Evolutionary conservation across 2,113 vertebrate species (phyloP).

Genomic region (Isurus oxyrinchus): DNA sequence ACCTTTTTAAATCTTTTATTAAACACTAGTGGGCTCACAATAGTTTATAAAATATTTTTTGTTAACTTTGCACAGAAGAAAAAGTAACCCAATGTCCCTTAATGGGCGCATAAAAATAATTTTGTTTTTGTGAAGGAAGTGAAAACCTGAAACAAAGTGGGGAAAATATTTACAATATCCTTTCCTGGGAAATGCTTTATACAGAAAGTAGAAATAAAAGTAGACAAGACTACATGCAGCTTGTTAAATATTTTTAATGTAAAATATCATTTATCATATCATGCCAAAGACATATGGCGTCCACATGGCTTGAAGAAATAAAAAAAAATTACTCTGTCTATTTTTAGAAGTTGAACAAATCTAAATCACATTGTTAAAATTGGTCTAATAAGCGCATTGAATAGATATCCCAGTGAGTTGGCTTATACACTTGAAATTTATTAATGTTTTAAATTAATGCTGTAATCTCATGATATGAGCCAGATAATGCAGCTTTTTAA

Average conservation of each 20-base stretch:
- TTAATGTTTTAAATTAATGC: background rate
- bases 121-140: background rate
- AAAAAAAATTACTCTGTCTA: background rate
- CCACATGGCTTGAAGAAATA: background rate
- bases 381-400: background rate
- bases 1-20: background rate
- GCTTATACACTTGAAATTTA: background rate
- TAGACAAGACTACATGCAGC: background rate
- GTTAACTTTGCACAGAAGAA: background rate
- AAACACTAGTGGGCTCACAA: background rate
- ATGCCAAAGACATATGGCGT: conserved; percentile 10
- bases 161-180: background rate
- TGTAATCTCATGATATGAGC: background rate
- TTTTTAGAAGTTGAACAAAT: conserved; percentile 5
- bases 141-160: background rate
- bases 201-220: background rate
- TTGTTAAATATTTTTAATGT: conserved; percentile 22
- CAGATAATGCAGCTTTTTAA: background rate
- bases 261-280: background rate
- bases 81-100: background rate
- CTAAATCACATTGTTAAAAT: background rate
- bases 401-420: background rate
- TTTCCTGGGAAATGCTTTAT: background rate
- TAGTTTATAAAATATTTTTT: background rate
- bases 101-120: background rate